Base-by-base conservation (phyloP, 2,797 vertebrate genomes). In the Kryptopterus vitreolus region DNA sequence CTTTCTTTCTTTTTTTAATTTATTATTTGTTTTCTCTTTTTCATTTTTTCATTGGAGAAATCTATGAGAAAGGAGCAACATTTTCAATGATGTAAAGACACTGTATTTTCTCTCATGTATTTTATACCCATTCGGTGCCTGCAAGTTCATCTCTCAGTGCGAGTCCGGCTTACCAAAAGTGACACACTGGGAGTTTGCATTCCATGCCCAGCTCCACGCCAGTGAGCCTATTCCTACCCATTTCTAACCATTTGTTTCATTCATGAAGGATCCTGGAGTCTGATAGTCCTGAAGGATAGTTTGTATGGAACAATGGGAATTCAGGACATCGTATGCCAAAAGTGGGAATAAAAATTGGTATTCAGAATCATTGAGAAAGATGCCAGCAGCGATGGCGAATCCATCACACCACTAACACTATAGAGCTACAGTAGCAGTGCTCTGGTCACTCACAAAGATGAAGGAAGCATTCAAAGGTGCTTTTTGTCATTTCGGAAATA, bases 141-240 rank as follows among this genome's bases (percentile, higher is more conserved):
- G 26, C 26, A 71, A 71, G 48, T 33, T 53, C 48, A 71, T 71
- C 29, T 53, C 50, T 33, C 29, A 50, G 43, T 55, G 50, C 11
- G 29, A 57, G 70, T 38, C 24, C 70, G n/a, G 31, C 33, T 73
- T 73, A n/a, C 29, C 33, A n/a, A 55, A 55, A 72, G 29, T 53
- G 50, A 20, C 50, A 4, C 31, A 72, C 50, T 35, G 31, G 31
- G 70, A 2, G 20, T 72, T 72, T 33, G 70, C 52, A 73, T 73
- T 73, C 50, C 70, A 35, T 24, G 20, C 12, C 18, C 48, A 52
- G 68, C 68, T 70, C 48, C 46, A 52, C 20, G 15, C 68, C 18
- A 70, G 48, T 22, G 48, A 53, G 15, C 48, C 68, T 31, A 20
- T 52, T 70, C 48, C 52, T 70, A 70, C 15, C 8, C 68, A 18